Evolutionary conservation across 1,140 invertebrate species (phyloP).

Genomic region (Scaptomyza graminum): DNA sequence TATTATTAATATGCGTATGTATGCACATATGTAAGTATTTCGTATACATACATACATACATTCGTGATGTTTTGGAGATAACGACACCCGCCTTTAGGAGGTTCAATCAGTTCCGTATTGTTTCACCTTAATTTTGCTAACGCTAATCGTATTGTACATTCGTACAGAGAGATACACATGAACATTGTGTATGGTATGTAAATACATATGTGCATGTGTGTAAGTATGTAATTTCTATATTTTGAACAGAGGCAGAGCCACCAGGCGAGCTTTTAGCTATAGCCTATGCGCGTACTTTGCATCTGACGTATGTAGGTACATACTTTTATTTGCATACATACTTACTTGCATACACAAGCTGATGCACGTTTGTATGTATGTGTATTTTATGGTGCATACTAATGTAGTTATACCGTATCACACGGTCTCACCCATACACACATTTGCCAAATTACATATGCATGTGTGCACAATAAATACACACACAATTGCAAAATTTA

Average conservation of each 20-base stretch:
- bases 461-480: constrained; percentile 17
- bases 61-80: constrained; percentile 17
- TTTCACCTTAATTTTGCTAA: constrained; percentile 19
- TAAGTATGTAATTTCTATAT: background rate
- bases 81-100: background rate
- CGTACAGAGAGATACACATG: constrained; percentile 5
- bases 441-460: constrained; percentile 7
- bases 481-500: constrained; percentile 13
- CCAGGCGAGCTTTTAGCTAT: constrained; percentile 34
- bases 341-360: background rate
- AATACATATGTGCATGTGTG: background rate
- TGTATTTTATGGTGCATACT: constrained; percentile 9
- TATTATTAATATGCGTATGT: background rate
- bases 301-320: constrained; percentile 4
- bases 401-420: constrained; percentile 28
- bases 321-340: constrained; percentile 12
- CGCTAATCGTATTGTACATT: constrained; percentile 13
- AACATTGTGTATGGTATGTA: background rate
- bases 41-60: too few species aligned
- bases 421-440: constrained; percentile 1
- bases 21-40: background rate
- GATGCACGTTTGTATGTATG: constrained; percentile 10
- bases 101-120: constrained; percentile 19
- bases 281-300: constrained; percentile 33
- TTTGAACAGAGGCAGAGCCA: constrained; percentile 19